These are phyloP conservation scores for Leptura quadrifasciata DNA, from an alignment of 2,888 invertebrate genomes.

Conservation along the genomic window DNA sequence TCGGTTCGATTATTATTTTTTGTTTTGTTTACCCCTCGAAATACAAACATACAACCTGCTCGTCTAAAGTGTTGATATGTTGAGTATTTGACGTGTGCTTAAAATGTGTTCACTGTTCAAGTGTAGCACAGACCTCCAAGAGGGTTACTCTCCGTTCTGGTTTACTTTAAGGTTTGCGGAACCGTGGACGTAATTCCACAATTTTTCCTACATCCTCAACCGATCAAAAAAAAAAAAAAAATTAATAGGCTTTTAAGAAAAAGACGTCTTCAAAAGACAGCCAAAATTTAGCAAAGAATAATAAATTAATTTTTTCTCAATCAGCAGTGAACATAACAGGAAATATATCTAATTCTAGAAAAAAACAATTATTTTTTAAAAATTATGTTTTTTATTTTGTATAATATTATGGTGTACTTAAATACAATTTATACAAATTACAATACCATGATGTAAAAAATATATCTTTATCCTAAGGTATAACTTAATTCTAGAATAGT, in stretches of 20 bases:
- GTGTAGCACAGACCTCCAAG: not conserved
- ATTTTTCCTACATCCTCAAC: no score
- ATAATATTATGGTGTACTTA: slow-evolving; percentile 48
- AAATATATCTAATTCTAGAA: not conserved
- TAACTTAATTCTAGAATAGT: slow-evolving; percentile 46
- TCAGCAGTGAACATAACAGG: no score
- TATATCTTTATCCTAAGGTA: slow-evolving; percentile 48
- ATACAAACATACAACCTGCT: slow-evolving; percentile 26
- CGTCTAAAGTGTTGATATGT: slow-evolving; percentile 2
- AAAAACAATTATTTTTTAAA: slow-evolving; percentile 28
- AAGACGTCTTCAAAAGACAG: not conserved
- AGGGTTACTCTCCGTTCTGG: no score
- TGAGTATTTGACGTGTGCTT: slow-evolving; percentile 18
- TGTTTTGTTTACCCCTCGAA: slow-evolving; percentile 25
- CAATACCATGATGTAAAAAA: slow-evolving; percentile 62
- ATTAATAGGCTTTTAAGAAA: not conserved
- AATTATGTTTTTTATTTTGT: slow-evolving; percentile 34
- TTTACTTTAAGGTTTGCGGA: no score
- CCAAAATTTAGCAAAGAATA: no score
- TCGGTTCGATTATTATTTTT: slow-evolving; percentile 5
- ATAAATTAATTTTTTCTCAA: no score
- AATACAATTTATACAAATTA: slow-evolving; percentile 62
- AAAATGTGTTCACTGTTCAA: not conserved
- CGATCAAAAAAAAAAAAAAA: no score
- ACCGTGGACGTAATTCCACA: no score